phyloP scores from a whole-genome alignment of 2,888 invertebrate species.

The Eupithecia subfuscata region DNA sequence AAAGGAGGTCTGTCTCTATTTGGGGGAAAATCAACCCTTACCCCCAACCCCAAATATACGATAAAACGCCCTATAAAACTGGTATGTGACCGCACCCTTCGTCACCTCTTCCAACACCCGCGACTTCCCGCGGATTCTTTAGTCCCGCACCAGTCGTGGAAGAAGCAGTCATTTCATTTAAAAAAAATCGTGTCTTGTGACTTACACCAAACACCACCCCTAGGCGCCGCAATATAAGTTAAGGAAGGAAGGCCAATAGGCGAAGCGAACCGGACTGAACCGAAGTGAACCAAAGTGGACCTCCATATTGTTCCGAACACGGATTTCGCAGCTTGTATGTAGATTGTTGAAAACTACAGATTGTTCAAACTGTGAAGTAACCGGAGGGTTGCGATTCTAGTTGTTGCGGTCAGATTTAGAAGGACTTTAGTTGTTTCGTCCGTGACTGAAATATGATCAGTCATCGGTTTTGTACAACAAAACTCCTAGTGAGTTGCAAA shows the following conservation, averaged over 20 bases:
- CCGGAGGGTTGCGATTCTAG: background rate
- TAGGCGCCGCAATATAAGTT: constrained; percentile 57
- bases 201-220: constrained; percentile 38
- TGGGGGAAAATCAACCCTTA: no score
- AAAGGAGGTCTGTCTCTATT: no score
- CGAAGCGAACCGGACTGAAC: constrained; percentile 32
- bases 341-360: constrained; percentile 5
- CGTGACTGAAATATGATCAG: background rate
- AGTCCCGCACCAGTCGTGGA: no score
- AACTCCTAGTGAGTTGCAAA: no score
- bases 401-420: background rate
- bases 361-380: background rate
- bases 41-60: no score
- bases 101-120: no score
- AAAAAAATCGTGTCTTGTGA: background rate
- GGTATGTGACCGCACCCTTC: no score
- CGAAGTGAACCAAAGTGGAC: background rate
- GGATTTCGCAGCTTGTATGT: constrained; percentile 13
- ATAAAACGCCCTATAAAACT: no score
- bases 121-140: no score
- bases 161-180: no score
- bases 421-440: background rate
- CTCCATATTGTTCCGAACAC: constrained; percentile 42
- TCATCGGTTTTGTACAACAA: no score
- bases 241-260: constrained; percentile 48